Evolutionary conservation across 2,113 vertebrate genomes (phyloP), one percentile per base, ranked within the genome.

Genomic region (Danionella cerebrum): DNA sequence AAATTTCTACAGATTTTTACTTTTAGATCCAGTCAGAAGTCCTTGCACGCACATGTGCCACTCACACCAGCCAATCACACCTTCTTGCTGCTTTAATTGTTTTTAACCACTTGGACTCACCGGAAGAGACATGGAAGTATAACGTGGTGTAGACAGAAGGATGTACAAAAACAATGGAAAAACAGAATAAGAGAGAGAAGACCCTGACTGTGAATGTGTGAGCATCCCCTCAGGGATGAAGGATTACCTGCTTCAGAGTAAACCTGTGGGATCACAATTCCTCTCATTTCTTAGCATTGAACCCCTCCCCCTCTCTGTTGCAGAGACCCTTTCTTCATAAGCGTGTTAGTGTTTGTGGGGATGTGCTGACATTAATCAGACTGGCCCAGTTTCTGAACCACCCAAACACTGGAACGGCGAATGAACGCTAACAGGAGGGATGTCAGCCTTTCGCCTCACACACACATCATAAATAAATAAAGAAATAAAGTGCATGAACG

Each of bases 281-380:
- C 6, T 38, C 1, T 55, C 21, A 29, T 29, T 39, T 39, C 4
- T 21, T n/a, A n/a, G 21, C 16, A 16, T 45, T 66, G 19, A 57
- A 51, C 50, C 45, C 27, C 10, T 45, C 41, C 22, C 45, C 38
- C 13, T 65, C 4, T 13, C 12, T 24, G 18, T 10, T 14, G 18
- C 31, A 27, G 48, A 16, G 64, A 35, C 42, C 42, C 47, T 62
- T 73, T n/a, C n/a, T n/a, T n/a, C n/a, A n/a, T n/a, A n/a, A n/a
- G n/a, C n/a, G n/a, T n/a, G n/a, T n/a, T n/a, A n/a, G n/a, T n/a
- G n/a, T n/a, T n/a, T 74, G 69, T 76, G 53, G 59, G 73, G 27
- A 39, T 18, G 14, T 70, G 33, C 57, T 74, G 58, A 62, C 79
- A 82, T 83, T 83, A 80, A 82, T 89, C 79, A 85, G 73, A 82